These are phyloP conservation scores for Asarcornis scutulata DNA, from an alignment of 2,113 vertebrate genomes.

Conservation along the genomic window DNA sequence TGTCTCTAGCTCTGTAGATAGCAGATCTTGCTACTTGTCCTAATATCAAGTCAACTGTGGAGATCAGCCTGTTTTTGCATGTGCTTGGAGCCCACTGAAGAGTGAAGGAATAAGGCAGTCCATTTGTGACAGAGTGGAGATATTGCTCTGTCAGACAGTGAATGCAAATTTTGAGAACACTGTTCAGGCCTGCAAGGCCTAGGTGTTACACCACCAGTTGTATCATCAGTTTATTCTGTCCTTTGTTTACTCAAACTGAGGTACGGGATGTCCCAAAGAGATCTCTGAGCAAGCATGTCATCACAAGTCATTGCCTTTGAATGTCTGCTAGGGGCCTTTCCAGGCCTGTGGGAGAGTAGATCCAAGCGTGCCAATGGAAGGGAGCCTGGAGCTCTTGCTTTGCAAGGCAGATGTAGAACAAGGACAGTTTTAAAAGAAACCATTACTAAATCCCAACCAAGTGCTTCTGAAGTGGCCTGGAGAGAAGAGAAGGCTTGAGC, in stretches of 20 bases:
- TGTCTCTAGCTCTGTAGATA: neutral
- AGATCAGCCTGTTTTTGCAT: neutral
- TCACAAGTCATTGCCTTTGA: neutral
- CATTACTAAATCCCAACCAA: neutral
- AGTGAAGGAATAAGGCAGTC: neutral
- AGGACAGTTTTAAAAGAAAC: neutral
- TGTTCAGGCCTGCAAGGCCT: fast-evolving
- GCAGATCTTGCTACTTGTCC: neutral
- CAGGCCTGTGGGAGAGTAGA: neutral
- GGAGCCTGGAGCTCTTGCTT: neutral
- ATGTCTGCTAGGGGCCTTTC: neutral
- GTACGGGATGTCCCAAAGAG: neutral
- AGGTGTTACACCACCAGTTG: neutral
- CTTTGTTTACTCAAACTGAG: neutral
- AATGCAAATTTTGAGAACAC: neutral
- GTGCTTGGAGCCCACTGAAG: neutral
- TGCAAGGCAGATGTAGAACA: neutral
- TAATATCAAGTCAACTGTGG: neutral
- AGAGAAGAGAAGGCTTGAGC: neutral
- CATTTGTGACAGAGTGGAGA: neutral
- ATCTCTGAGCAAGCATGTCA: neutral
- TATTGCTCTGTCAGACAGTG: neutral
- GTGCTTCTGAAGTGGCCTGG: neutral
- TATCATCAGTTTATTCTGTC: neutral
- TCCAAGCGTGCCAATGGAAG: neutral